Evolutionary conservation across 2,797 vertebrate genomes (phyloP).

Genomic region (Sebastes oblongus): DNA sequence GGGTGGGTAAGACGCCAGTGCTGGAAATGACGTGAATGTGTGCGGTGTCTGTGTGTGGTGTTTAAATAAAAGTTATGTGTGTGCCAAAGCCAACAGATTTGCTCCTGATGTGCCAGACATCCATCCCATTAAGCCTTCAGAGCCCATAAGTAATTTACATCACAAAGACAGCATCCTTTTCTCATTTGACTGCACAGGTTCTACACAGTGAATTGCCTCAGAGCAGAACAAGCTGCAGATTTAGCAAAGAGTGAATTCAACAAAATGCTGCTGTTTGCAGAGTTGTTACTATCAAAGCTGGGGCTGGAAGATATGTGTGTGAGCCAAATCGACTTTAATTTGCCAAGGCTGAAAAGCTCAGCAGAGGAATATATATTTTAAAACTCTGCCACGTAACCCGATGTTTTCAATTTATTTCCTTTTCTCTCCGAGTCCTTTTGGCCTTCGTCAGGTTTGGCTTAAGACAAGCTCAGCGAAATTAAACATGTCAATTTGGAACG

Average conservation of each 20-base stretch:
- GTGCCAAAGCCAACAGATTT: conserved; percentile 64
- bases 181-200: conserved; percentile 38
- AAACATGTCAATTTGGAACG: conserved; percentile 52
- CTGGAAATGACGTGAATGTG: conserved; percentile 21
- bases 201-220: conserved; percentile 33
- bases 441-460: conserved; percentile 16
- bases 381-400: conserved; percentile 37
- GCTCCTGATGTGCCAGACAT: conserved; percentile 66
- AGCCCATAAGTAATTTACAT: conserved; percentile 70
- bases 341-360: conserved; percentile 29
- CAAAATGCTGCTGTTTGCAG: conserved; percentile 45
- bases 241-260: conserved; percentile 10
- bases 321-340: conserved; percentile 43
- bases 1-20: neutral
- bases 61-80: conserved; percentile 41
- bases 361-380: conserved; percentile 28
- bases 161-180: conserved; percentile 60
- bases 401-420: conserved; percentile 56
- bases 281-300: conserved; percentile 43
- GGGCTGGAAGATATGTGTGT: conserved; percentile 5
- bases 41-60: conserved; percentile 32
- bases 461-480: conserved; percentile 45
- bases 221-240: conserved; percentile 27
- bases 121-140: conserved; percentile 61
- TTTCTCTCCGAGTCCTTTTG: conserved; percentile 13